phyloP scores from a whole-genome alignment of 1,140 invertebrate genomes.

The Medauroidea extradentata region DNA sequence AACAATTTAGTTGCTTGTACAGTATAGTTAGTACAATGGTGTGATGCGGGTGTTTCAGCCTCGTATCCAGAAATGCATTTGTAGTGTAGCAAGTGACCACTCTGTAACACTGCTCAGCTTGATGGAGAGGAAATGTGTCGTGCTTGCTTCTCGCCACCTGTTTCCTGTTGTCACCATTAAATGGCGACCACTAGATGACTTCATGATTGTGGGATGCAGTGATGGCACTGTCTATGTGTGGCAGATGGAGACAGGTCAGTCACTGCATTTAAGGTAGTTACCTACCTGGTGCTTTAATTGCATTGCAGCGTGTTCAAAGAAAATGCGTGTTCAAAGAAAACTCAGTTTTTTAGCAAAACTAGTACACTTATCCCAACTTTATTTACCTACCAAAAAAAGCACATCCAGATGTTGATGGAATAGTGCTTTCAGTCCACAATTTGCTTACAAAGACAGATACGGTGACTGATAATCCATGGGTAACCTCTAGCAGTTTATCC shows the following conservation, averaged over 20 bases:
- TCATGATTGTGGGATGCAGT: constrained; percentile 95
- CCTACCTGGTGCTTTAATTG: too few relatives aligned
- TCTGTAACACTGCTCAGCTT: constrained; percentile 92
- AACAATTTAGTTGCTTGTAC: too few relatives aligned
- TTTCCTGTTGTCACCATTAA: constrained; percentile 96
- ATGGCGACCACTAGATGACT: constrained; percentile 96
- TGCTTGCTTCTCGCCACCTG: constrained; percentile 91
- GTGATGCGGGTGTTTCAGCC: constrained; percentile 52
- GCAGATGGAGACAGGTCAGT: constrained; percentile 96
- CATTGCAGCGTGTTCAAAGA: too few relatives aligned
- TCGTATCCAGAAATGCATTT: constrained; percentile 90
- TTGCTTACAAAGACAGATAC: too few relatives aligned
- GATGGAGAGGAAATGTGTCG: constrained; percentile 90
- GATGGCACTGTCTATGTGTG: constrained; percentile 98
- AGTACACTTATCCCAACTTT: neutral
- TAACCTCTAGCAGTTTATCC: too few relatives aligned
- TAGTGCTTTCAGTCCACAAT: too few relatives aligned
- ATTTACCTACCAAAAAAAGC: too few relatives aligned
- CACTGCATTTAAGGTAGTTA: neutral
- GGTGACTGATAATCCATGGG: too few relatives aligned
- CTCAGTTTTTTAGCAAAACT: neutral
- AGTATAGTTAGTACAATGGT: too few relatives aligned
- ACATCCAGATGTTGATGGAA: too few relatives aligned
- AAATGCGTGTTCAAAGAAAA: neutral
- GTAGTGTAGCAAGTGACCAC: constrained; percentile 95